Evolutionary conservation across 2,888 invertebrate species (phyloP), one percentile per base, ranked within the genome.

Genomic region (Boloria euphrosyne): DNA sequence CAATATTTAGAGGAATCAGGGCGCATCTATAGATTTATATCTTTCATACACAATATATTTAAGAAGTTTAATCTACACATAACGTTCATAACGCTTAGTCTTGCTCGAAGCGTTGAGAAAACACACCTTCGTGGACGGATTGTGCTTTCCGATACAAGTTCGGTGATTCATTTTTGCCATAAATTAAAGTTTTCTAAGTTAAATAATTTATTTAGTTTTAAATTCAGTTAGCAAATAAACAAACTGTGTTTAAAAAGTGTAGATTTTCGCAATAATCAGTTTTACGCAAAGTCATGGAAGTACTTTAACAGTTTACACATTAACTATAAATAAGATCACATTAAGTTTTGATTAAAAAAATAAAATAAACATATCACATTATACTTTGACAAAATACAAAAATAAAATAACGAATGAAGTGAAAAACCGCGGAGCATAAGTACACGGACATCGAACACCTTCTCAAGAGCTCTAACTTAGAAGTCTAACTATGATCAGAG

Each of bases 121-220:
- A 80, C 77, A 79, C 78, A 77, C 75, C 76, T 77, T 77, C 78
- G 76, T 86, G 88, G 88, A 88, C 88, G 88, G 88, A 87, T 83
- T 82, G 80, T 83, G 82, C 75, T 75, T 83, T 80, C 77, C 75
- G 78, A 74, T 70, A 5, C 27, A 31, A 43, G 18, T 50, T 58
- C 27, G 46, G 17, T 31, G 53, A 47, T 44, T 17, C 16, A n/a
- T 31, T 7, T 59, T 10, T 18, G 13, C n/a, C 43, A 14, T 18
- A 27, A 27, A n/a, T 22, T 3, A 16, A 50, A 50, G 3, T 3
- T 18, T 4, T 13, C 16, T 18, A 50, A 50, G 10, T 10, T 7
- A 2, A 38, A 38, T 38, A 38, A 38, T 38, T 7, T 38, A 38
- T 7, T 10, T 1, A 7, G 7, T 38, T 38, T 38, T 10, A 38